Base-by-base conservation (phyloP, 92 coral and sea anemone species). In the Ricordea florida region DNA sequence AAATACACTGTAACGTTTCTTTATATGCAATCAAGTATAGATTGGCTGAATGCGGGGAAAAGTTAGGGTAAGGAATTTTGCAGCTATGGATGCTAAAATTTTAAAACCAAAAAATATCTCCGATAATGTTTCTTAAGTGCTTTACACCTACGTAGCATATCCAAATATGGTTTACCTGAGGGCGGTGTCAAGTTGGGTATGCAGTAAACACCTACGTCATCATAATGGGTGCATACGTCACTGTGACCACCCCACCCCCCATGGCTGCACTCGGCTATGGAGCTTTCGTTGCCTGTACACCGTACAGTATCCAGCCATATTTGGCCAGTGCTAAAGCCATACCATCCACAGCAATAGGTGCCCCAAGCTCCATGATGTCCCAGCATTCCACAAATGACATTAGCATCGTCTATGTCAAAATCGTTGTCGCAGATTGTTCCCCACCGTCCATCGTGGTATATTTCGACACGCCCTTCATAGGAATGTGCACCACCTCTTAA, bases 361-460 rank as follows among this genome's bases (percentile, higher is more conserved):
- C 62, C 42, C 78, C 78, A 72, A 10, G 78, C 78, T 1, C 78
- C 78, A 2, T 56, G 26, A 22, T 32, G 52, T 1, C 78, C 78
- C 13, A 72, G 78, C 78, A 72, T 72, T 27, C 32, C 43, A 4
- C 78, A 72, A 29, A 72, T 42, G 10, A 72, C 67, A 31, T 72
- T 32, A 2, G 78, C 66, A 26, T 72, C 78, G 4, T 56, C 14
- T 4, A 72, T 72, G 40, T 72, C 78, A 33, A 33, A 72, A 4
- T 72, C 41, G 44, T 72, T 43, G 66, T 22, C 78, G 44, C 78
- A 72, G 66, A 72, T 72, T 44, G 78, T 72, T 14, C 78, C 78
- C 78, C 65, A 57, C 13, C 31, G 33, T 14, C 67, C 78, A 14
- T 72, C 43, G 67, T 72, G 41, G 1, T 9, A 2, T 21, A 72